Evolutionary conservation across 2,113 vertebrate species (phyloP), one percentile per base, ranked within the genome.

Genomic region (Callithrix jacchus): DNA sequence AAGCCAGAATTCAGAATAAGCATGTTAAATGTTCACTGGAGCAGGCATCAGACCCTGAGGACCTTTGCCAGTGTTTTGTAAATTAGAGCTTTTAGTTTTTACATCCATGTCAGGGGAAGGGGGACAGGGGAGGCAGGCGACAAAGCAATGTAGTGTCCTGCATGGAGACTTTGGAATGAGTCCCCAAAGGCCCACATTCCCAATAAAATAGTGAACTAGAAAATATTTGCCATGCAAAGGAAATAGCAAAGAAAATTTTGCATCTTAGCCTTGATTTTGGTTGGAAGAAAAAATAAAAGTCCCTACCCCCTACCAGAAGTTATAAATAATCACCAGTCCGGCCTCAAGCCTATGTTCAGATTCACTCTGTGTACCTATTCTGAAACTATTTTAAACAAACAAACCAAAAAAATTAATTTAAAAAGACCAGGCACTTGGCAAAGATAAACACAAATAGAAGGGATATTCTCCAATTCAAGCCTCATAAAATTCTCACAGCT

Each of bases 221-320:
- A 96, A 96, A 91, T 95, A 92, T 90, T 84, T 90, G 76, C 85
- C 71, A 40, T 58, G 56, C 45, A 81, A 68, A 82, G 25, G 42
- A 91, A 32, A 79, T 21, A 66, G 70, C 56, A 91, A 96, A 70
- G 79, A 93, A 87, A 81, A 86, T 54, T 32, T 85, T 61, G 27
- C 35, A 47, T 90, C 80, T 92, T 58, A 40, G 54, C n/a, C 74
- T 90, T 92, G 76, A 92, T 83, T 96, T 87, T 16, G 42, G 47
- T 37, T 54, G 45, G 14, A 85, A 77, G 45, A 12, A 56, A 58
- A 52, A 42, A 68, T 66, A 40, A 73, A 64, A 47, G 58, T 86
- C 45, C 21, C n/a, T 82, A 30, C 3, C 1, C 64, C 3, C 54
- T 6, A 17, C 23, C 47, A 74, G 71, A 91, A 61, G 35, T 79